Base-by-base conservation (phyloP, 23 tunicate genomes). In the Styela clava region DNA sequence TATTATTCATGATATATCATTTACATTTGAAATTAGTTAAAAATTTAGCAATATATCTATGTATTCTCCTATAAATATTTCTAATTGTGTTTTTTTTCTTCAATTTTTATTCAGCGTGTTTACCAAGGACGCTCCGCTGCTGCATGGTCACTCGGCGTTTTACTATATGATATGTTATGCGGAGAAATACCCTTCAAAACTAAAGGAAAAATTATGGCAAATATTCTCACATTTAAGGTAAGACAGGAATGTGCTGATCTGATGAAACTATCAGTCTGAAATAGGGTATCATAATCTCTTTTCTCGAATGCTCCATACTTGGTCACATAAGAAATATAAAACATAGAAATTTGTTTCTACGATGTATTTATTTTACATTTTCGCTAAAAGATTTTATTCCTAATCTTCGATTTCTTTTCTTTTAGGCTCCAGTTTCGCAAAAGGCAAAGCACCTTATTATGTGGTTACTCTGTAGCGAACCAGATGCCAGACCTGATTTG, bases 141-240 rank as follows among this genome's bases (percentile, higher is more conserved):
- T 12, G 35, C 65, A 7, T 92, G 97, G 97, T 87, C 92, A 31
- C 88, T 92, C 19, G 97, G 97, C n/a, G 86, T 92, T 26, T 71
- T 92, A 18, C 86, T 92, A 12, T 92, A 62, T 78, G 97, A 89
- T 51, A 92, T 92, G 97, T 44, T 92, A 2, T 83, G 85, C 56
- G 97, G 97, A 1, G 97, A 92, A 63, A 92, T 92, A 29, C 97
- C 97, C 30, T 92, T 92, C 62, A 92, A 84, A 61, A 31, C 88
- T 21, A 87, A 84, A 63, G 62, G 71, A 33, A 79, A 70, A 64
- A 92, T 92, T 44, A 76, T 85, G 36, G 93, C 74, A 44, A 89
- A 85, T 35, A 69, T 52, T 29, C 73, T 92, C 19, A 63, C 83
- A 7, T 92, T 92, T 67, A 92, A 92, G 83, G 97, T 92, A 73